Conservation (phyloP, 2,888 invertebrate genomes). For the Oxyscelio sp. region DNA sequence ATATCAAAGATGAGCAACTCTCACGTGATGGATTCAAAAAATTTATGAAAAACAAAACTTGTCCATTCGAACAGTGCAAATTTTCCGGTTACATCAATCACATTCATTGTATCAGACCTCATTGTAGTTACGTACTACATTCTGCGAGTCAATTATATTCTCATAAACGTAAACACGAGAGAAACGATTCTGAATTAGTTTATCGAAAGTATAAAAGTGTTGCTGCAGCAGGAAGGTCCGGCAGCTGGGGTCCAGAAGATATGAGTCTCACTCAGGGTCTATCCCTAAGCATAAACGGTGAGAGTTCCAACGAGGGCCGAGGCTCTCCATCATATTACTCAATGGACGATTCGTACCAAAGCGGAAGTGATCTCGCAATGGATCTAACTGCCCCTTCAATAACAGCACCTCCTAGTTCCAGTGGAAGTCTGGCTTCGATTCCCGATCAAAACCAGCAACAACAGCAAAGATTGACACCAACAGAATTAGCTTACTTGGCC, state of each 20-base stretch:
- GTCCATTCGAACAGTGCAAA: conserved; percentile 96
- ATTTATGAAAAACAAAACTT: conserved; percentile 98
- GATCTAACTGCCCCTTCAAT: conserved; percentile 86
- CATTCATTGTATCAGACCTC: conserved; percentile 98
- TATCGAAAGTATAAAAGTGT: conserved; percentile 90
- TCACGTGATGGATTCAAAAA: conserved; percentile 99
- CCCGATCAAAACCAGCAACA: conserved; percentile 64
- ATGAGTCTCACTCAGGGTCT: conserved; percentile 82
- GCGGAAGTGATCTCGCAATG: conserved; percentile 87
- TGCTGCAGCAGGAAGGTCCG: conserved; percentile 87
- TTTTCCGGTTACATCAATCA: conserved; percentile 99
- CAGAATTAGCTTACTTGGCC: conserved; percentile 85
- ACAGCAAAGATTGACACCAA: conserved; percentile 83
- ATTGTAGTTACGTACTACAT: conserved; percentile 98
- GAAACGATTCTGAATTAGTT: conserved; percentile 96
- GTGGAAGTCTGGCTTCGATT: conserved; percentile 80
- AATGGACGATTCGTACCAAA: conserved; percentile 87
- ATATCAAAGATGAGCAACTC: conserved; percentile 98
- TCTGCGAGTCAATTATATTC: conserved; percentile 98
- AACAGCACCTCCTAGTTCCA: conserved; percentile 77
- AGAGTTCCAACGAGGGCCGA: conserved; percentile 89
- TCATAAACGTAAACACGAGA: conserved; percentile 99
- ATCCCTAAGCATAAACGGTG: conserved; percentile 88
- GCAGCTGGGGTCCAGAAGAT: conserved; percentile 85
- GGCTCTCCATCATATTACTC: conserved; percentile 89